Conservation (phyloP, 2,797 vertebrate genomes). For the Microchirus variegatus region DNA sequence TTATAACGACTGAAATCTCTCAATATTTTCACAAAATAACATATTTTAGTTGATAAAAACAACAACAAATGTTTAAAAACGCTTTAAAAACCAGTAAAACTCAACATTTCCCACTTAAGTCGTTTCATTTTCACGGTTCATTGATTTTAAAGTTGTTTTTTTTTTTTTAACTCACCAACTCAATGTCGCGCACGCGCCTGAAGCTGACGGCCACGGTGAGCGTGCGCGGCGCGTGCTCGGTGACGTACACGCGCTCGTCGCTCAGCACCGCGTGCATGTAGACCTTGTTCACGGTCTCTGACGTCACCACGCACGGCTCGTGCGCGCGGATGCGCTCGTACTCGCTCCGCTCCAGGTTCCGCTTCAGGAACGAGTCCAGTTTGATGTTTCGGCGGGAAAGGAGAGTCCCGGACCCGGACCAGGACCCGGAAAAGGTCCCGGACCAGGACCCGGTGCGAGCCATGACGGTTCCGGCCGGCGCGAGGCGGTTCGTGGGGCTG, state of each 20-base stretch:
- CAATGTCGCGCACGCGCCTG: constrained; percentile 76
- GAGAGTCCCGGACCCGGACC: constrained; percentile 30
- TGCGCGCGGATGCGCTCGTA: constrained; percentile 79
- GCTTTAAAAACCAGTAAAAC: too few relatives aligned
- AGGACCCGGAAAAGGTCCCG: constrained; percentile 42
- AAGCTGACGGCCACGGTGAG: constrained; percentile 72
- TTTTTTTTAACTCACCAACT: constrained; percentile 79
- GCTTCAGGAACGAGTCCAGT: constrained; percentile 83
- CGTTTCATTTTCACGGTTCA: too few relatives aligned
- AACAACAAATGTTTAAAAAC: too few relatives aligned
- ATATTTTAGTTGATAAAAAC: too few relatives aligned
- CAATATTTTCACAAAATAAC: too few relatives aligned
- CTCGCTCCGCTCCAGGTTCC: constrained; percentile 70
- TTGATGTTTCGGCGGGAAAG: constrained; percentile 67
- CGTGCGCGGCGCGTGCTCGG: constrained; percentile 80
- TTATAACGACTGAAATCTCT: too few relatives aligned
- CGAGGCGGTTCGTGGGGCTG: not conserved
- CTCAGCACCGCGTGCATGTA: constrained; percentile 83
- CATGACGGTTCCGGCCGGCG: constrained; percentile 53
- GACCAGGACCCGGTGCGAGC: constrained; percentile 43
- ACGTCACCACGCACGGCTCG: constrained; percentile 82
- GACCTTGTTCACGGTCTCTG: constrained; percentile 67
- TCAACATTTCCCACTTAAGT: too few relatives aligned
- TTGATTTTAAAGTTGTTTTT: too few relatives aligned
- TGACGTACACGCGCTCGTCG: constrained; percentile 79